phyloP scores from a whole-genome alignment of 30 jellyfish, hydroid and myxozoan genomes.

The Mastigias papua region DNA sequence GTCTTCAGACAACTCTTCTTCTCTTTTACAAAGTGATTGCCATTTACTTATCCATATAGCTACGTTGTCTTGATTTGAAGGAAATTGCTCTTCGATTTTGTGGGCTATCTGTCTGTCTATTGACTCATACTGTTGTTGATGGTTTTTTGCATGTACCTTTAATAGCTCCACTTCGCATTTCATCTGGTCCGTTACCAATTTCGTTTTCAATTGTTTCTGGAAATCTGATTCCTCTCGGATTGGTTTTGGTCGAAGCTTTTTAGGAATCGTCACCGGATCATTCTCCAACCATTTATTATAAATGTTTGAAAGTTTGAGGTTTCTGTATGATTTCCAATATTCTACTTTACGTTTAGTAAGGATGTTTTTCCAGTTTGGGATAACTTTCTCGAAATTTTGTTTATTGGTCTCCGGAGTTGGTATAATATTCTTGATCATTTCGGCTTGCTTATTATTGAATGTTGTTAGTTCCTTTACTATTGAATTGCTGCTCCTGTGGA shows the following conservation, averaged over 20 bases:
- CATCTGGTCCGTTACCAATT: conserved; percentile 1
- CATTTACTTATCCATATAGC: background rate
- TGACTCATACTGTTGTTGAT: background rate
- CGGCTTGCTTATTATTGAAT: too few species aligned
- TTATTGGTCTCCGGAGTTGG: too few species aligned
- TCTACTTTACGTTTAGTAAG: background rate
- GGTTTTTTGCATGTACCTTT: background rate
- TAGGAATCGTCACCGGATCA: background rate
- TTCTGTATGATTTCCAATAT: background rate
- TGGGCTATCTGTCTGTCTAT: background rate
- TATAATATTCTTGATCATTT: too few species aligned
- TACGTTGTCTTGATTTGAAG: background rate
- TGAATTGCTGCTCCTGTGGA: too few species aligned
- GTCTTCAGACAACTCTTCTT: background rate
- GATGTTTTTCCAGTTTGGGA: background rate
- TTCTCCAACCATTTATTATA: background rate
- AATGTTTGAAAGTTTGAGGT: background rate
- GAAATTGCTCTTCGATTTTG: background rate
- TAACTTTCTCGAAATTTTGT: background rate
- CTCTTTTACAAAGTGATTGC: background rate
- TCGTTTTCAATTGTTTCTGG: background rate
- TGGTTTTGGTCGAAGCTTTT: background rate
- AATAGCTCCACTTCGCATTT: background rate
- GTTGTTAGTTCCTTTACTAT: too few species aligned
- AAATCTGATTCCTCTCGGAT: background rate